A percentile compares a stretch with the other conserved stretches of the same genome.
Conservation (phyloP, 2,888 invertebrate genomes). For the Lasioglossum leucozonium region DNA sequence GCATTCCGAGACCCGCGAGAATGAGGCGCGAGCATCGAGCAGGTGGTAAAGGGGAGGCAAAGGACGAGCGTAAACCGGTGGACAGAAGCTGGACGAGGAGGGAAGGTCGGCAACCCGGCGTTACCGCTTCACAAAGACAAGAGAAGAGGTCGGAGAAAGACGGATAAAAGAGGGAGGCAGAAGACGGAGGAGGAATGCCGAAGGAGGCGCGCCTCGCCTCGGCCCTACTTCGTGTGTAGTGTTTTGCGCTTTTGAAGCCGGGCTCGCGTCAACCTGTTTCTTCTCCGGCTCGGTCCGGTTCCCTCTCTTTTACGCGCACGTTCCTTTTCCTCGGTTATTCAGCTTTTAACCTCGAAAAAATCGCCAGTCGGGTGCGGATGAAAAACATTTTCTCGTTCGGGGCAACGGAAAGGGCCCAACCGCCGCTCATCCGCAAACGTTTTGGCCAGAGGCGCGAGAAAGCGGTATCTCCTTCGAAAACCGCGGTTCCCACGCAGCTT, state of each 20-base stretch:
- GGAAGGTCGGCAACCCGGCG: constrained; percentile 60
- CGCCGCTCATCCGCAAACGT: not conserved
- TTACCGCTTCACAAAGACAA: constrained; percentile 59
- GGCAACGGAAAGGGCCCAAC: not conserved
- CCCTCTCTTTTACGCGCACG: constrained; percentile 2
- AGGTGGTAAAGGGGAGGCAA: constrained; percentile 64
- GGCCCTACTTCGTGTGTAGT: constrained; percentile 53
- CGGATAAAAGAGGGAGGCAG: constrained; percentile 49
- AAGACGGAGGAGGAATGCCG: constrained; percentile 48
- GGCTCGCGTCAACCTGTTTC: constrained; percentile 67
- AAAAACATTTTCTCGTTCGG: constrained; percentile 34
- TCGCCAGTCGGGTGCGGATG: constrained; percentile 1
- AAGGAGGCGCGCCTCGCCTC: constrained; percentile 41
- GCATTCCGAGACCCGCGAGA: constrained; percentile 68
- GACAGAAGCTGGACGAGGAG: constrained; percentile 50
- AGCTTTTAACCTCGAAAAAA: constrained; percentile 33
- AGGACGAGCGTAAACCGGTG: constrained; percentile 58
- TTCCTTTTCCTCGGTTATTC: constrained; percentile 12
- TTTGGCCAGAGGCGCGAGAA: not conserved
- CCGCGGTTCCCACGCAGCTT: not conserved
- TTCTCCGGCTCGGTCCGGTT: constrained; percentile 35
- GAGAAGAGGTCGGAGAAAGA: constrained; percentile 37
- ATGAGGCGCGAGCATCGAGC: constrained; percentile 67
- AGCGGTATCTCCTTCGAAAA: not conserved
- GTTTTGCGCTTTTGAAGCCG: constrained; percentile 65